Conservation (phyloP, 2,797 vertebrate genomes). For the Avahi laniger region DNA sequence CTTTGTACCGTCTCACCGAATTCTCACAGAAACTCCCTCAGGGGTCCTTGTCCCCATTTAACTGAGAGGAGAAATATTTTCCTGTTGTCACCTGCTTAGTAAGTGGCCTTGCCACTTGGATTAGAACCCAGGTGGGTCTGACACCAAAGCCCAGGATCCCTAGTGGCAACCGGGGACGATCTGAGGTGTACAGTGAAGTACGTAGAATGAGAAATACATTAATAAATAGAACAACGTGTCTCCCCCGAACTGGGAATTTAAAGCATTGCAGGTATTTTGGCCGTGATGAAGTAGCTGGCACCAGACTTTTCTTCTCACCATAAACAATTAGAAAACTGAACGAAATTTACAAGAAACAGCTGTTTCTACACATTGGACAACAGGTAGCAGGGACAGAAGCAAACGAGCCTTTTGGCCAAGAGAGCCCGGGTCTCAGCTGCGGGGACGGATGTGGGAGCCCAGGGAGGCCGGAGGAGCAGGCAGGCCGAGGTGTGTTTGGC, state of each 20-base stretch:
- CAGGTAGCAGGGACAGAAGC: background rate
- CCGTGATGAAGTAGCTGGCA: background rate
- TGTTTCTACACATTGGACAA: background rate
- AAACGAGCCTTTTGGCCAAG: background rate
- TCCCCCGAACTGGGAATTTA: background rate
- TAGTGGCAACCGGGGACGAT: accelerated
- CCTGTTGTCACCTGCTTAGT: background rate
- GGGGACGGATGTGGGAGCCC: too few species aligned
- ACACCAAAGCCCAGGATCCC: background rate
- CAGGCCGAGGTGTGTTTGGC: background rate
- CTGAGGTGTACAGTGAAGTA: background rate
- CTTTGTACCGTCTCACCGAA: too few species aligned
- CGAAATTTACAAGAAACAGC: background rate
- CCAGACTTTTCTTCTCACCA: too few species aligned
- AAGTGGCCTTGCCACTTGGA: background rate
- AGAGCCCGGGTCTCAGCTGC: background rate
- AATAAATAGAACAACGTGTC: background rate
- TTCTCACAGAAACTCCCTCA: background rate
- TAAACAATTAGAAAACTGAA: accelerated
- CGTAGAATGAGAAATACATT: background rate
- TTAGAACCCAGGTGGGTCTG: background rate
- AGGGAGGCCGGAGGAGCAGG: background rate
- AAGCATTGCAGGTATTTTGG: background rate
- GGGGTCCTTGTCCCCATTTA: accelerated
- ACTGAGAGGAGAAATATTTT: too few species aligned